phyloP scores from a whole-genome alignment of 2,888 invertebrate species.

The Drepana falcataria region DNA sequence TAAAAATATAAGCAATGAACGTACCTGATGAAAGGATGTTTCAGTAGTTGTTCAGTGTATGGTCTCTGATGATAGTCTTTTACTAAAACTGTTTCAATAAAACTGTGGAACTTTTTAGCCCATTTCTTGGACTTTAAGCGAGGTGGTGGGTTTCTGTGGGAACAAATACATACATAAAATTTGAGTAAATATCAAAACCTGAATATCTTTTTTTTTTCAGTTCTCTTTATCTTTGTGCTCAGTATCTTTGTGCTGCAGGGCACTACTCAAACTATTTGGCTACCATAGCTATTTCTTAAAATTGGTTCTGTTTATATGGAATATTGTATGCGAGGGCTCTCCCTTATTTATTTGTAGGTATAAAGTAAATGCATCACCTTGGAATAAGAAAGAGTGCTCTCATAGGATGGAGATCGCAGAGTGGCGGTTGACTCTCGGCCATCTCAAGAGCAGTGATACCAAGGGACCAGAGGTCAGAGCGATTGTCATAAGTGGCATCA shows the following conservation, averaged over 20 bases:
- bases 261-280: too few relatives aligned
- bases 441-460: conserved; percentile 99
- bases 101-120: conserved; percentile 98
- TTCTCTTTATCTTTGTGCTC: too few relatives aligned
- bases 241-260: too few relatives aligned
- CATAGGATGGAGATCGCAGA: conserved; percentile 99
- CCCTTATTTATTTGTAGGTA: too few relatives aligned
- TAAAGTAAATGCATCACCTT: conserved; percentile 44
- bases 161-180: neutral
- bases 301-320: too few relatives aligned
- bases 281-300: conserved; percentile 12
- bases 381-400: conserved; percentile 98
- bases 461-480: conserved; percentile 93
- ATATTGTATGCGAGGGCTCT: too few relatives aligned
- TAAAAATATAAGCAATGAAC: neutral
- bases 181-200: too few relatives aligned
- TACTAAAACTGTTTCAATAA: conserved; percentile 98
- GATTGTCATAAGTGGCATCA: conserved; percentile 99
- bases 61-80: conserved; percentile 99
- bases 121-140: conserved; percentile 98
- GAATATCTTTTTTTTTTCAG: too few relatives aligned
- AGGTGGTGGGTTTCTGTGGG: conserved; percentile 93
- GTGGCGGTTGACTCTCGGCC: conserved; percentile 99
- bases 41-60: conserved; percentile 97
- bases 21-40: conserved; percentile 95